Conservation (phyloP, 2,113 vertebrate genomes). For the Oryzias woworae region DNA sequence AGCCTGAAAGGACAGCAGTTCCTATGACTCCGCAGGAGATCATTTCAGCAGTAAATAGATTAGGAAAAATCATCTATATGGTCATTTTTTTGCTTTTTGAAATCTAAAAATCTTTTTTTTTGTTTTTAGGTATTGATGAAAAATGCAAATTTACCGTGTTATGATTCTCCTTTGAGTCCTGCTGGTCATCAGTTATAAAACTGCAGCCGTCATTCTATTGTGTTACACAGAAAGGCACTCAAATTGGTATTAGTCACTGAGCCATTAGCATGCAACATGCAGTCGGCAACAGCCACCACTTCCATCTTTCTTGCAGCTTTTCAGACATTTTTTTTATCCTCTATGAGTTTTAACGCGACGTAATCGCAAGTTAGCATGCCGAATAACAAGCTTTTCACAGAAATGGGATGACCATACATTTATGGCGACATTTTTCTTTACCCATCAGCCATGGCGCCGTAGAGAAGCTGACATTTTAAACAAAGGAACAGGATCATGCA, state of each 20-base stretch:
- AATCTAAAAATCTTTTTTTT: not conserved
- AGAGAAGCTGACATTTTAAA: not conserved
- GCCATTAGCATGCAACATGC: slow-evolving; percentile 33
- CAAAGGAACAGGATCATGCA: not conserved
- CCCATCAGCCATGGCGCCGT: not conserved
- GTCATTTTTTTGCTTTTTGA: slow-evolving; percentile 5
- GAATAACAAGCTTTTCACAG: not conserved
- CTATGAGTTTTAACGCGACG: not conserved
- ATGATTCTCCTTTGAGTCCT: slow-evolving; percentile 1
- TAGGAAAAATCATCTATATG: not conserved
- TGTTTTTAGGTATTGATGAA: not conserved
- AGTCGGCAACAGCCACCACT: not conserved
- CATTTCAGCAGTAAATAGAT: slow-evolving; percentile 1
- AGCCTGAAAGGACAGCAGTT: no score
- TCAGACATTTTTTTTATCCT: not conserved
- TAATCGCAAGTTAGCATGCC: not conserved
- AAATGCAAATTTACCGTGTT: not conserved
- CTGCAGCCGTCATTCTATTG: slow-evolving; percentile 23
- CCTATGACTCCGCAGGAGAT: not conserved
- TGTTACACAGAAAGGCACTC: slow-evolving; percentile 21
- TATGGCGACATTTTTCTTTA: not conserved
- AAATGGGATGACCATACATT: not conserved
- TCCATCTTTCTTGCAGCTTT: slow-evolving; percentile 2
- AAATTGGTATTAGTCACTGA: slow-evolving; percentile 36
- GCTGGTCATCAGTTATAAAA: slow-evolving; percentile 34